These are phyloP conservation scores for Aelia acuminata DNA, from an alignment of 2,888 invertebrate species.

Conservation along the genomic window DNA sequence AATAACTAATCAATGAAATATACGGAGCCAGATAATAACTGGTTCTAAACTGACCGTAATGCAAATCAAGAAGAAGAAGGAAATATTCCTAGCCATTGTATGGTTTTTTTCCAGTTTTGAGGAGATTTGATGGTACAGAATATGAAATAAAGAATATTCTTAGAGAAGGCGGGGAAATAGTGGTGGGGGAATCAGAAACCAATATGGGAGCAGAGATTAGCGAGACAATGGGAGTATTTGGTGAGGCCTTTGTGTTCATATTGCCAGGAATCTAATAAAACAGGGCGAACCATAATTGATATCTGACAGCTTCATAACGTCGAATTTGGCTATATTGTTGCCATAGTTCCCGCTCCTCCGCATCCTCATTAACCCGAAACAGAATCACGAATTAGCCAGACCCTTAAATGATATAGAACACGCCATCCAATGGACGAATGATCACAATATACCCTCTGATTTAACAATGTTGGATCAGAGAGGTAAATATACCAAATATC, in stretches of 20 bases:
- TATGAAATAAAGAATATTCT: not conserved
- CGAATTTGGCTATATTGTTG: constrained; percentile 48
- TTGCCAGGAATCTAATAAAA: constrained; percentile 44
- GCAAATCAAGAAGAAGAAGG: no score
- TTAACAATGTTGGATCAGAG: not conserved
- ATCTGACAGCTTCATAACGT: constrained; percentile 52
- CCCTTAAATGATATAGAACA: not conserved
- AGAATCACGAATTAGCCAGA: not conserved
- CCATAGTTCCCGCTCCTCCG: not conserved
- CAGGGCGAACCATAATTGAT: constrained; percentile 50
- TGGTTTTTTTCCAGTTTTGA: no score
- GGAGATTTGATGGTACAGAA: not conserved
- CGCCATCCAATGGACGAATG: not conserved
- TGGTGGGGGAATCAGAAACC: not conserved
- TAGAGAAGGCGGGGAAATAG: not conserved
- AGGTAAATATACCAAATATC: no score
- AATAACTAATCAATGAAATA: no score
- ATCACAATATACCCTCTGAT: not conserved
- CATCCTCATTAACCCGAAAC: not conserved
- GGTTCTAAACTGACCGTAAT: no score
- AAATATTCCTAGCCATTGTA: no score
- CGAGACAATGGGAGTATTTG: constrained; percentile 24
- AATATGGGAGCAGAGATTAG: constrained; percentile 44
- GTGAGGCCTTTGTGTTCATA: not conserved
- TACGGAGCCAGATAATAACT: no score